Conservation (phyloP, 2,797 vertebrate genomes). For the Rousettus madagascariensis region DNA sequence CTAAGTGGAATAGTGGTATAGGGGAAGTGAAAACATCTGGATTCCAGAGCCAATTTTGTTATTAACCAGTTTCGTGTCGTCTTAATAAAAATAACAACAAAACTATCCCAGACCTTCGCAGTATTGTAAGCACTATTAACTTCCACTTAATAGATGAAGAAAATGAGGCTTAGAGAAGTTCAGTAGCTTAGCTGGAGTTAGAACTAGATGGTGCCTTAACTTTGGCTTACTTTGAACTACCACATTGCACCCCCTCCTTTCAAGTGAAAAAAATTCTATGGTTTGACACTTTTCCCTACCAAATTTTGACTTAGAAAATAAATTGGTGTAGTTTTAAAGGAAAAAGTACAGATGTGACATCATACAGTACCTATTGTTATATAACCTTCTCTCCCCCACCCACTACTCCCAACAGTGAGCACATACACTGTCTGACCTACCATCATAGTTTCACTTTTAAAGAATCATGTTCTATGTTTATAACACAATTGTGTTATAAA, state of each 20-base stretch:
- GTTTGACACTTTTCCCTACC: neutral
- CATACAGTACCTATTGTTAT: neutral
- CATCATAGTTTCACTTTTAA: neutral
- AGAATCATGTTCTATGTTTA: neutral
- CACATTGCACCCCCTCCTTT: neutral
- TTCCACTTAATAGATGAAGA: neutral
- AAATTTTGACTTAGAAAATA: neutral
- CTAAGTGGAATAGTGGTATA: neutral
- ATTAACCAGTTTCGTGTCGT: neutral
- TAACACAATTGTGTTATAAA: neutral
- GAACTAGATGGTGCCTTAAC: neutral
- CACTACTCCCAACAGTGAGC: neutral
- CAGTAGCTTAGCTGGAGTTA: neutral
- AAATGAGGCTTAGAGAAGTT: neutral
- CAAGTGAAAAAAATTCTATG: neutral
- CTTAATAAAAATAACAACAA: neutral
- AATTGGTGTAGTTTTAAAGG: neutral
- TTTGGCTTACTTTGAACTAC: neutral
- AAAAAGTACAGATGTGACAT: neutral
- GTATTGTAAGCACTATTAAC: neutral
- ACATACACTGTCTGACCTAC: neutral
- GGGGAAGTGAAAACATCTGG: neutral
- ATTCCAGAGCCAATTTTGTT: neutral
- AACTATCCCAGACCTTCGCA: neutral
- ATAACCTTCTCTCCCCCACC: neutral